Conservation (phyloP, 2,888 invertebrate species). For the Galeruca laticollis region DNA sequence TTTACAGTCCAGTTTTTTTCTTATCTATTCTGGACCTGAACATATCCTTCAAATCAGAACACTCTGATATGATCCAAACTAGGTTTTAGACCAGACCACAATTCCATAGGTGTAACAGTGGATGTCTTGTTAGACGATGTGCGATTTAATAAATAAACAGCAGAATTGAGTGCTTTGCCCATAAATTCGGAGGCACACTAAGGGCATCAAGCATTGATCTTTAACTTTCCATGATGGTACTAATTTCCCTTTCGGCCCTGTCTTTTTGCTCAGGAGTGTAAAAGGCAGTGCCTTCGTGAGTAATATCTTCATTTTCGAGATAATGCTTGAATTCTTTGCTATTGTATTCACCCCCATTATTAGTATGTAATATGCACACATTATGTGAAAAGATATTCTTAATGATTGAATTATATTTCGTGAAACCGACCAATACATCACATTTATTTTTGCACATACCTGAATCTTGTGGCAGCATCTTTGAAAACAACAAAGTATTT, state of each 20-base stretch:
- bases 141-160: conserved; percentile 27
- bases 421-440: conserved; percentile 38
- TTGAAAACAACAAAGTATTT: conserved; percentile 42
- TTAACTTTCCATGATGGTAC: conserved; percentile 26
- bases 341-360: conserved; percentile 29
- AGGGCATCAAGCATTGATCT: conserved; percentile 18
- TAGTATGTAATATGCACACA: conserved; percentile 32
- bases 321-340: too few relatives aligned
- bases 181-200: conserved; percentile 12
- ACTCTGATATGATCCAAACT: conserved; percentile 16
- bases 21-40: conserved; percentile 18
- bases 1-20: conserved; percentile 30
- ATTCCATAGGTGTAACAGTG: conserved; percentile 23
- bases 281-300: conserved; percentile 15
- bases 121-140: conserved; percentile 25
- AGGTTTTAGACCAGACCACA: conserved; percentile 23
- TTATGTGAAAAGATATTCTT: conserved; percentile 40
- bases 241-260: conserved; percentile 12
- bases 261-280: conserved; percentile 30
- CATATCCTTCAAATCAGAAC: conserved; percentile 30
- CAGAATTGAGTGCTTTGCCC: conserved; percentile 24
- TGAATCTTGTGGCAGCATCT: conserved; percentile 37
- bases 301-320: too few relatives aligned
- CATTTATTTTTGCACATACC: conserved; percentile 34
- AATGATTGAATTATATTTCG: conserved; percentile 24